Evolutionary conservation across 1,140 invertebrate species (phyloP).

Genomic region (Drosophila novamexicana): DNA sequence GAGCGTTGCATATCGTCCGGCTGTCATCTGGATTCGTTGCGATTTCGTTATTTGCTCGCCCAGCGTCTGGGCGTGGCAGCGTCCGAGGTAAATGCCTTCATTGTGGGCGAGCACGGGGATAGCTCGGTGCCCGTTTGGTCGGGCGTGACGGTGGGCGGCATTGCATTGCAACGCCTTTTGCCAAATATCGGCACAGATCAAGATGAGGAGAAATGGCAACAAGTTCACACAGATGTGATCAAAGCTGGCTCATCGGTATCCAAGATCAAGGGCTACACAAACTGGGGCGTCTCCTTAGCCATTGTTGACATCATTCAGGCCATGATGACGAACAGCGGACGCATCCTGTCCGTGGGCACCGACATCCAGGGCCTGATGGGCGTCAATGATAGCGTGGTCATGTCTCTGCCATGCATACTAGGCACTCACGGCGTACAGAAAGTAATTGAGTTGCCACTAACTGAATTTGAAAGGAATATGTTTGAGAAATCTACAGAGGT

Average conservation of each 20-base stretch:
- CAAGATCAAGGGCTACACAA: not conserved
- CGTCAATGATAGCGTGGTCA: not conserved
- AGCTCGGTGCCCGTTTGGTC: not conserved
- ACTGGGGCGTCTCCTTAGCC: not conserved
- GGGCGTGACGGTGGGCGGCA: not conserved
- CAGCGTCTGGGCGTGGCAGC: not conserved
- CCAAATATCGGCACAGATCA: not conserved
- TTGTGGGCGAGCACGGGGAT: not conserved
- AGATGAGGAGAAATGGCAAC: not conserved
- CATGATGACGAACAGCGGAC: not conserved
- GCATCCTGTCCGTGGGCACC: not conserved
- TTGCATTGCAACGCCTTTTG: not conserved
- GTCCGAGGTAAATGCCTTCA: not conserved
- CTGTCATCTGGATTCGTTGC: not conserved
- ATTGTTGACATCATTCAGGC: not conserved
- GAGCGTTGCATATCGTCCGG: not conserved
- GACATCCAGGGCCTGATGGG: not conserved
- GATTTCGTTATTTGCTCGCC: not conserved
- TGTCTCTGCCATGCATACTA: not conserved
- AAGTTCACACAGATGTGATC: not conserved
- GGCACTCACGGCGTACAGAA: not conserved
- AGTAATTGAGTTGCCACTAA: not conserved
- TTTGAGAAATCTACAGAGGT: not conserved
- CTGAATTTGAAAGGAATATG: not conserved
- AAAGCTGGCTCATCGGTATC: not conserved